These are phyloP conservation scores for Anas capensis DNA, from an alignment of 2,797 vertebrate genomes.

Conservation along the genomic window DNA sequence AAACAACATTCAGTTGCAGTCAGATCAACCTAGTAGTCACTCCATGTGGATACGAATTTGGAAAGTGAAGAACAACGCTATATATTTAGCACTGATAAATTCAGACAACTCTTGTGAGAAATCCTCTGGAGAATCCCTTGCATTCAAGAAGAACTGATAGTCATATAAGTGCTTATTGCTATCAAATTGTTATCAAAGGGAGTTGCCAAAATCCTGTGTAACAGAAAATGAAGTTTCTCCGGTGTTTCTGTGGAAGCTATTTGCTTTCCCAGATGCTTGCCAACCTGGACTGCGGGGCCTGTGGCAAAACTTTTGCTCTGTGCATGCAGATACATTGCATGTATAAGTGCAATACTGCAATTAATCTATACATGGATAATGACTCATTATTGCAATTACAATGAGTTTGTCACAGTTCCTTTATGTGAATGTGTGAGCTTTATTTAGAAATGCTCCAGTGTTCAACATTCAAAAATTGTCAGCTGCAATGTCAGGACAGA, in stretches of 20 bases:
- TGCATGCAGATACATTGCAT: not conserved
- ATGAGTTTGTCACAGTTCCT: not conserved
- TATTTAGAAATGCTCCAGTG: not conserved
- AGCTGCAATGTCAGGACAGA: not conserved
- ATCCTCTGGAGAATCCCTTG: not conserved
- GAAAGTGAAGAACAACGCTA: not conserved
- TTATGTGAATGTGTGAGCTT: not conserved
- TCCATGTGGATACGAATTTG: not conserved
- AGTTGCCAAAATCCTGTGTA: not conserved
- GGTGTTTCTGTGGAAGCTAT: not conserved
- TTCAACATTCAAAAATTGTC: slow-evolving; percentile 14
- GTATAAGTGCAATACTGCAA: not conserved
- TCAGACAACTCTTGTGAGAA: not conserved
- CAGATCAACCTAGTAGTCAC: rapidly evolving
- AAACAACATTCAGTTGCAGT: not conserved
- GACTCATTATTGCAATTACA: not conserved
- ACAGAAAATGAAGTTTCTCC: not conserved
- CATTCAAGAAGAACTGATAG: rapidly evolving
- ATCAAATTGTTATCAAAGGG: rapidly evolving
- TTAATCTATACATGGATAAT: not conserved
- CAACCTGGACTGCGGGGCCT: not conserved
- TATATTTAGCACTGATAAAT: not conserved
- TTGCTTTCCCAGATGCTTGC: not conserved
- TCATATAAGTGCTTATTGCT: not conserved
- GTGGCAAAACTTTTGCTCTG: not conserved